Evolutionary conservation across 2,113 vertebrate genomes (phyloP), one percentile per base, ranked within the genome.

Genomic region (Charadrius vociferus): DNA sequence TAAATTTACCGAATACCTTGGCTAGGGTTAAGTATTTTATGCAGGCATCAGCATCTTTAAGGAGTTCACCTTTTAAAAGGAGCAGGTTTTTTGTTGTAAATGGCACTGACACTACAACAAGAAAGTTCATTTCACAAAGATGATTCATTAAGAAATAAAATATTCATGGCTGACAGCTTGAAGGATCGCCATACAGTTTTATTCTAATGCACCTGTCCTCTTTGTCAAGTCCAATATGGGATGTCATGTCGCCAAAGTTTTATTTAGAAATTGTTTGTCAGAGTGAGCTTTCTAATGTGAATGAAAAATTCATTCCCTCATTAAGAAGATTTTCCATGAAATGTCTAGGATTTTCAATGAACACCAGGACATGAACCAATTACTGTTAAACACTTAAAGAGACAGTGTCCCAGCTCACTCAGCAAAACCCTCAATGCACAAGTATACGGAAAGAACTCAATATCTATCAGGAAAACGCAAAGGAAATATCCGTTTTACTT

Each of bases 171-270:
- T 99, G 99, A 99, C 99, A 99, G 99, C 98, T 99, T 99, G 99
- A 99, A 98, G 98, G 99, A 99, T 99, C 98, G 98, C 99, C 98
- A 98, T 98, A 98, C 98, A 99, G 98, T 99, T 99, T 99, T 99
- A 99, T 99, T 99, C 99, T 99, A 99, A 99, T 99, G 99, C 99
- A 99, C 98, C 98, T 99, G 99, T 99, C 99, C 99, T 99, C 99
- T 99, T 99, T 99, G 99, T 99, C 99, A 99, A 99, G 99, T 99
- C 98, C 99, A 99, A 99, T 99, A 99, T 98, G 98, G 98, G 98
- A 98, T 99, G 99, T 99, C 99, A 99, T 98, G 99, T 99, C 98
- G 97, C 98, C 97, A 98, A 99, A 99, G 98, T 98, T 98, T 99
- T 99, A 99, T 99, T 99, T 99, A 99, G 98, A 99, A 99, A 98